These are phyloP conservation scores for Rhinella marina DNA, from an alignment of 2,797 vertebrate genomes.

Conservation along the genomic window DNA sequence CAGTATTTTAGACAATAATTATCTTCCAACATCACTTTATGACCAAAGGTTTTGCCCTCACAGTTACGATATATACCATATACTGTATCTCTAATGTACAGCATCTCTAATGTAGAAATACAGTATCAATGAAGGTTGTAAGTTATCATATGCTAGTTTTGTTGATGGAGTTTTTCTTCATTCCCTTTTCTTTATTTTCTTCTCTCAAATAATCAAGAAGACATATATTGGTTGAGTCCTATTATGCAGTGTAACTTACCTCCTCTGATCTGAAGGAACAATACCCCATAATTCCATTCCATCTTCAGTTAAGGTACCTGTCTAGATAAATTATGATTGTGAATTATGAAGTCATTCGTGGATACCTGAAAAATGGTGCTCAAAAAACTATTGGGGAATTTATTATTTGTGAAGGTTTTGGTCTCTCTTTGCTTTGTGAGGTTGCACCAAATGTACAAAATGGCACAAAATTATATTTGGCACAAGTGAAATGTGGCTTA, in stretches of 20 bases:
- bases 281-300: conserved; percentile 72
- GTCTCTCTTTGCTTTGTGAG: no score
- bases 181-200: background rate
- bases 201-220: background rate
- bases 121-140: background rate
- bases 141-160: background rate
- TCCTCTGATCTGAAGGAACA: conserved; percentile 62
- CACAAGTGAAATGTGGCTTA: no score
- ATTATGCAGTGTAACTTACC: conserved; percentile 64
- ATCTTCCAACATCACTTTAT: no score
- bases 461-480: no score
- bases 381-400: no score
- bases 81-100: no score
- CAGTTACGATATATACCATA: no score
- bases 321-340: conserved; percentile 64
- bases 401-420: no score
- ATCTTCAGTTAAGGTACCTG: conserved; percentile 73
- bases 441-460: no score
- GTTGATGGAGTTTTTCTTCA: background rate
- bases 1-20: no score
- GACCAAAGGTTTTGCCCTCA: no score
- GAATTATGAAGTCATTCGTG: background rate
- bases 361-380: background rate
- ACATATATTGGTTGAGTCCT: background rate
- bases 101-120: no score